Base-by-base conservation (phyloP, 2,113 vertebrate species). In the Glaucidium brasilianum region DNA sequence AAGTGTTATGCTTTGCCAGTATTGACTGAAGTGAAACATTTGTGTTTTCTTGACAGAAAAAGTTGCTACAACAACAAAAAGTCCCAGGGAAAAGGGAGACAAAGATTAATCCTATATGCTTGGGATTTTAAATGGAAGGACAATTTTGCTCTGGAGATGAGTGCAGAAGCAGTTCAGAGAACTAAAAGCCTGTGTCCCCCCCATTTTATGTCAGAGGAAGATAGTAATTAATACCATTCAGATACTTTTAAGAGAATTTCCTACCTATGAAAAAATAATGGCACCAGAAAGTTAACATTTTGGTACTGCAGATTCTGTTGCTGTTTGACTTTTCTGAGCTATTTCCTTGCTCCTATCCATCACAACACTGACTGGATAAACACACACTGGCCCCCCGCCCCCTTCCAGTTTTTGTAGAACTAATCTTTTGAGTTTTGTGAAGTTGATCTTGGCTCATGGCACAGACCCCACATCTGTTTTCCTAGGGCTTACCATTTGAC, bases 391-490 rank as follows among this genome's bases (percentile, higher is more conserved):
- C 43, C 43, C 43, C 43, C 43, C 17, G 43, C 43, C 43, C 43
- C 43, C 43, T 45, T 45, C 72, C 58, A 58, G 56, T 55, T 73
- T 91, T 94, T 94, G 49, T 81, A 85, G 75, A 71, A 69, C 66
- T 96, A 80, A 90, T 96, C 88, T 94, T 94, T 73, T 60, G 91
- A 95, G 92, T 95, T 95, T 63, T 55, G 39, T 29, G 87, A 87
- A 87, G 95, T 94, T 97, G 93, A 95, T 95, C 94, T 97, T 95
- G 94, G 95, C 96, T 94, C 76, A 84, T 49, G 83, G 75, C 88
- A 87, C 78, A 82, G 74, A 91, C 69, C 82, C 86, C 95, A 91
- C 92, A 96, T 97, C 94, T 97, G 95, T 95, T 97, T 97, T 96
- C 90, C 81, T 94, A 93, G 89, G 60, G 64, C 63, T 94, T 93